Base-by-base conservation (phyloP, 2,113 vertebrate species). In the Protomyctophum bolini region DNA sequence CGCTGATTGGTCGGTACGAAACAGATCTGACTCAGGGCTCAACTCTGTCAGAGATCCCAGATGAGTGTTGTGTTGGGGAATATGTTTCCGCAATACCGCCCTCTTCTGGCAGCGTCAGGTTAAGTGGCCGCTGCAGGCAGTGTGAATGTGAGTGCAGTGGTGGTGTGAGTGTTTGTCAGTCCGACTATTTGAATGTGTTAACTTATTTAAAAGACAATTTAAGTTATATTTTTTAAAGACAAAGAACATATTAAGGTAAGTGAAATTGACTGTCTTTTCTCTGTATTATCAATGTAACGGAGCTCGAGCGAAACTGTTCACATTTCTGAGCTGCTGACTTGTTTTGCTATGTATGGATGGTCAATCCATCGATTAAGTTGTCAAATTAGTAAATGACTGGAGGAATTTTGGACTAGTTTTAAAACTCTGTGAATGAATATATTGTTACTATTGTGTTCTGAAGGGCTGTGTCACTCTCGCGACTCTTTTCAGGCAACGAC, bases 191-290 rank as follows among this genome's bases (percentile, higher is more conserved):
- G 76, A 0, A 60, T 4, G 33, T 62, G 48, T 49, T 3, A 52
- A 46, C 29, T 84, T 82, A 76, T 87, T 73, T 69, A 81, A 77
- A 11, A 74, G 14, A 60, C 64, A 33, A 75, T 61, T n/a, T 75
- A 74, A 81, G 60, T 68, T 73, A 68, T 81, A n/a, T 85, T 87
- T 79, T 66, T 10, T 50, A 48, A 58, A 70, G 71, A 77, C 84
- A 74, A 62, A 73, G 75, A 79, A 66, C 77, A 76, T 66, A 41
- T 28, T 1, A 79, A 86, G 82, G 86, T 90, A 58, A 84, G 81
- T 82, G 63, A 14, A 41, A 4, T 41, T 41, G 5, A 41, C 33
- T 41, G 33, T 41, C 33, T 41, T 41, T 1, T 41, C 3, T 41
- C 33, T 41, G 33, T 41, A 41, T 41, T 41, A 41, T 41, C 33